phyloP scores from a whole-genome alignment of 2,888 invertebrate genomes.

The Andrena chrysosceles region DNA sequence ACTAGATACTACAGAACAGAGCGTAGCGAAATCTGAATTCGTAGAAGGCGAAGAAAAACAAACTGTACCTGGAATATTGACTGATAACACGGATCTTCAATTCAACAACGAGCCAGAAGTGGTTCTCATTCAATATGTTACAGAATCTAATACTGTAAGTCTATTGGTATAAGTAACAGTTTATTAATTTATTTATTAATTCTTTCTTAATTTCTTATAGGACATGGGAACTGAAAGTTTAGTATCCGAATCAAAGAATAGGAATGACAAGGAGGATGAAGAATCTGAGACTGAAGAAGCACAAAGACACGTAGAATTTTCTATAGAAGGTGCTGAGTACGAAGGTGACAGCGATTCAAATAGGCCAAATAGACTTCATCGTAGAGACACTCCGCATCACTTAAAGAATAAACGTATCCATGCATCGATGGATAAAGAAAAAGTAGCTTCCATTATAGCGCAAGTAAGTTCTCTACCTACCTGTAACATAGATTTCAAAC shows the following conservation, averaged over 20 bases:
- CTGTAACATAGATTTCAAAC: constrained; percentile 19
- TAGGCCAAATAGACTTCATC: constrained; percentile 90
- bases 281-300: constrained; percentile 89
- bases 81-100: constrained; percentile 45
- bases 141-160: constrained; percentile 60
- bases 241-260: constrained; percentile 87
- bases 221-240: constrained; percentile 85
- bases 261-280: constrained; percentile 87
- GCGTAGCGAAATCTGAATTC: constrained; percentile 31
- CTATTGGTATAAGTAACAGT: neutral
- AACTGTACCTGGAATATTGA: constrained; percentile 36
- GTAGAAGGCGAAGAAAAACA: constrained; percentile 56
- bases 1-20: constrained; percentile 45
- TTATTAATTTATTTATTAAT: constrained; percentile 19
- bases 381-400: constrained; percentile 99
- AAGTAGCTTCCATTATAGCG: constrained; percentile 90
- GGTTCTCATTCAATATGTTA: constrained; percentile 41
- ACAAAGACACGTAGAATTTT: constrained; percentile 83
- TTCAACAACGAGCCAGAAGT: constrained; percentile 48
- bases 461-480: constrained; percentile 85
- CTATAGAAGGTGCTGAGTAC: constrained; percentile 83
- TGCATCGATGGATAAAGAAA: constrained; percentile 88
- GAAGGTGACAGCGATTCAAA: constrained; percentile 86
- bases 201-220: constrained; percentile 64
- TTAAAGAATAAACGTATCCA: constrained; percentile 98